phyloP scores from a whole-genome alignment of 2,888 invertebrate genomes.

The Scrobipalpa atriplicella region DNA sequence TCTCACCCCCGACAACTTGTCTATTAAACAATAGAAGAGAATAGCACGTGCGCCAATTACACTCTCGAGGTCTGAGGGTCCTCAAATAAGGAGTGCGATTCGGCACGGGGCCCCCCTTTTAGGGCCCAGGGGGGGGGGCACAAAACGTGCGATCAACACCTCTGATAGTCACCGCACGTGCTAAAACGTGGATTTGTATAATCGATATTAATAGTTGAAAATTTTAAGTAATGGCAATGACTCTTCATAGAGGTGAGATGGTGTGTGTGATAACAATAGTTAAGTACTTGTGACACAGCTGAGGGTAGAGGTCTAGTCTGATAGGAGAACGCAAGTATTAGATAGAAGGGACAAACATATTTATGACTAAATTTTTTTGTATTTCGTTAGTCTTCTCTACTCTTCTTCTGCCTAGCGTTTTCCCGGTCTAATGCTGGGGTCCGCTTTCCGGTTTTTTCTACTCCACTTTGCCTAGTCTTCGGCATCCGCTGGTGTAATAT shows the following conservation, averaged over 20 bases:
- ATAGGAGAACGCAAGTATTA: background rate
- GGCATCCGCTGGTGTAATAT: too few species aligned
- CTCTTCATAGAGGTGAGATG: background rate
- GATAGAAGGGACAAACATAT: background rate
- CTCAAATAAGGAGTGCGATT: slow-evolving; percentile 49
- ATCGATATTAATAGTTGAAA: slow-evolving; percentile 45
- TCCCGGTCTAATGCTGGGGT: too few species aligned
- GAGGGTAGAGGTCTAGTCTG: background rate
- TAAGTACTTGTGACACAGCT: background rate
- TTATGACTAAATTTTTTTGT: background rate
- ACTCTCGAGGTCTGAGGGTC: slow-evolving; percentile 29
- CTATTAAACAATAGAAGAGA: slow-evolving; percentile 22
- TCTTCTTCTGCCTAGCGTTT: too few species aligned
- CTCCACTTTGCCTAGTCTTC: too few species aligned
- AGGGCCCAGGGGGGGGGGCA: slow-evolving; percentile 36
- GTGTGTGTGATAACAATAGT: slow-evolving; percentile 25
- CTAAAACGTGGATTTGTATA: slow-evolving; percentile 40
- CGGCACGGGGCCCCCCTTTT: slow-evolving; percentile 61
- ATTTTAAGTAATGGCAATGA: slow-evolving; percentile 37
- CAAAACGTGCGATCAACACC: slow-evolving; percentile 48
- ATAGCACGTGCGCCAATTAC: slow-evolving; percentile 33
- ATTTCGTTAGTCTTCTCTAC: too few species aligned
- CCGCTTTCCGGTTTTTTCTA: too few species aligned
- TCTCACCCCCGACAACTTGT: slow-evolving; percentile 32
- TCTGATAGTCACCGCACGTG: slow-evolving; percentile 41